Percentiles rank a stretch among this genome's conserved stretches.
Conservation (phyloP, 1,140 invertebrate genomes). For the Drosophila melanogaster region Release_6_plus_ISO1_MT NC_004354.4:10168001-10168500, state of each 20-base stretch:
- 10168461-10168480: slow-evolving; percentile 10
- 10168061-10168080: neutral
- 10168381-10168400: neutral
- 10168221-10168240: slow-evolving; percentile 37
- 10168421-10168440: slow-evolving; percentile 28
- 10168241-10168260: slow-evolving; percentile 2
- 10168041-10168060: too few species aligned
- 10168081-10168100: neutral
- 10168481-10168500: slow-evolving; percentile 59
- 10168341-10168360: slow-evolving; percentile 19
- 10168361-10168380: slow-evolving; percentile 5
- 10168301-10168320: slow-evolving; percentile 18
- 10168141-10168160: neutral
- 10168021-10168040: too few species aligned
- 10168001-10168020: too few species aligned
- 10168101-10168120: neutral
- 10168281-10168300: slow-evolving; percentile 16
- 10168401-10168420: slow-evolving; percentile 25
- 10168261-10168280: slow-evolving; percentile 10
- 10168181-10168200: slow-evolving; percentile 19
- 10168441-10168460: slow-evolving; percentile 19
- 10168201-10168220: slow-evolving; percentile 20
- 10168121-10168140: neutral
- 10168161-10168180: neutral
- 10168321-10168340: neutral